Evolutionary conservation across 2,797 vertebrate species (phyloP), one percentile per base, ranked within the genome.

Genomic region (Semotilus atromaculatus): DNA sequence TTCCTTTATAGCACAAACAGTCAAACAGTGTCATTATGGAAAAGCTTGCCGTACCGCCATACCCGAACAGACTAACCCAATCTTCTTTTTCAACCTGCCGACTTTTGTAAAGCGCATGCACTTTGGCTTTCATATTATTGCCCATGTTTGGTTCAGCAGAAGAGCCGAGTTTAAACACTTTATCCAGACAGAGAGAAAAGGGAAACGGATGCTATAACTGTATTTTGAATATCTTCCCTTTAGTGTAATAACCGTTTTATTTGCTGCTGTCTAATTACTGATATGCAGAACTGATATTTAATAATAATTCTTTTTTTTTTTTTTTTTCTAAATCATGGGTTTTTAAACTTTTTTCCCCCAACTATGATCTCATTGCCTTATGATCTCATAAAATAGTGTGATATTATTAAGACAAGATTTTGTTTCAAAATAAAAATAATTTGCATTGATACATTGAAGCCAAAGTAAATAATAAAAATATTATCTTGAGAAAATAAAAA

Each of bases 21-120:
- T 13, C 67, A 64, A 78, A 85, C 62, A 23, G 4, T 82, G 79
- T 88, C 77, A 88, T 89, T 86, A 86, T 1, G 18, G 81, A 85
- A 80, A 88, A 81, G 38, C 70, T 66, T 71, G 21, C 48, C 48
- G 26, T 48, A 73, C 62, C 29, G 2, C 40, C n/a, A 1, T 58
- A 26, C 81, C 36, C 53, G 4, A 70, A 38, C 40, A 26, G 8
- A 7, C 70, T 40, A 19, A 9, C 55, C 58, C 80, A 55, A 64
- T 21, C 5, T 18, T 23, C 55, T 18, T 34, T 72, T 72, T 72
- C 7, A 72, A 34, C 40, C 29, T 64, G 40, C 3, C 2, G 21
- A 64, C 21, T 60, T 72, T 38, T 14, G 9, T 21, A 10, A 64
- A 72, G 36, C 70, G 19, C 29, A 38, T 74, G 55, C 60, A 72